Evolutionary conservation across 2,797 vertebrate genomes (phyloP).

Genomic region (Decapterus maruadsi): DNA sequence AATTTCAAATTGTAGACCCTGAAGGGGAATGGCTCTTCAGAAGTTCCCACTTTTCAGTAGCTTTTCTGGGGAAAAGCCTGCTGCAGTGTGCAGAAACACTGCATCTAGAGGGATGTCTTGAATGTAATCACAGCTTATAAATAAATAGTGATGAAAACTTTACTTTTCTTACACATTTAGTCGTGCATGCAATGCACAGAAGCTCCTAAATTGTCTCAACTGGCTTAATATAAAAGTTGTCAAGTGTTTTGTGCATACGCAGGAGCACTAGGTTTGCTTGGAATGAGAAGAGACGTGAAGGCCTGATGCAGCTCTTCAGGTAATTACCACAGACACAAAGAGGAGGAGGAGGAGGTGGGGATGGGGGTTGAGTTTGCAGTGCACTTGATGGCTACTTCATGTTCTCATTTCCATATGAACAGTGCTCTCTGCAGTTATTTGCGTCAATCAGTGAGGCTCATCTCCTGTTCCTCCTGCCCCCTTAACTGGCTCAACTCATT

Average conservation of each 20-base stretch:
- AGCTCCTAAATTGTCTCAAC: slow-evolving; percentile 54
- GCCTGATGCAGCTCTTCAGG: slow-evolving; percentile 82
- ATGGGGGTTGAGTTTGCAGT: slow-evolving; percentile 73
- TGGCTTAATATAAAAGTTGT: slow-evolving; percentile 77
- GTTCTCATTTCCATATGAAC: slow-evolving; percentile 84
- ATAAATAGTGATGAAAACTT: slow-evolving; percentile 23
- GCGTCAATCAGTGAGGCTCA: slow-evolving; percentile 78
- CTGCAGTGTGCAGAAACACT: neutral
- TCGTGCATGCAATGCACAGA: slow-evolving; percentile 31
- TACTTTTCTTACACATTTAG: slow-evolving; percentile 33
- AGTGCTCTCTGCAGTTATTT: slow-evolving; percentile 80
- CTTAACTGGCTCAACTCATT: slow-evolving; percentile 57
- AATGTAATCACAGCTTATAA: slow-evolving; percentile 11
- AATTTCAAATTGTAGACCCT: neutral
- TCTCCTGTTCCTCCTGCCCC: slow-evolving; percentile 64
- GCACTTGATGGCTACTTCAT: slow-evolving; percentile 84
- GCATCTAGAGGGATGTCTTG: slow-evolving; percentile 9
- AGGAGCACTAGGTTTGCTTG: slow-evolving; percentile 58
- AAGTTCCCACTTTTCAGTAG: slow-evolving; percentile 5
- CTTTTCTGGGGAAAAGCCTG: neutral
- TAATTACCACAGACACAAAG: slow-evolving; percentile 80
- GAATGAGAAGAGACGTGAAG: slow-evolving; percentile 70
- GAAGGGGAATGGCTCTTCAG: neutral
- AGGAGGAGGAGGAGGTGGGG: slow-evolving; percentile 63
- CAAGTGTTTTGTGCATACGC: slow-evolving; percentile 71